Evolutionary conservation across 2,797 vertebrate species (phyloP), one percentile per base, ranked within the genome.

Genomic region (Lepus oiostolus): DNA sequence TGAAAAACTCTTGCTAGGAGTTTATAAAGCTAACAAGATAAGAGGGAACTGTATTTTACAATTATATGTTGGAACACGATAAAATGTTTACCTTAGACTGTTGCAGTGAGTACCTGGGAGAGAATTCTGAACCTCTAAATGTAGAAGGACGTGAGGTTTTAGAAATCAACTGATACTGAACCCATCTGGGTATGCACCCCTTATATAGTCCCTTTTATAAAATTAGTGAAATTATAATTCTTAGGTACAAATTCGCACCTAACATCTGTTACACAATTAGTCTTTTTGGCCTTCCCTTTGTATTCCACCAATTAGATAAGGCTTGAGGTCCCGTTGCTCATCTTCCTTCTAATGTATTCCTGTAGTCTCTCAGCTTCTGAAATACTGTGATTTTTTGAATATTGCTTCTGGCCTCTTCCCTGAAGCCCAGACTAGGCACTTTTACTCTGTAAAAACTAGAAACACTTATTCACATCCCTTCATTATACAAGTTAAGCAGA

Each of bases 261-360:
- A n/a, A 70, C 47, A n/a, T 50, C 47, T 3, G 7, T 72, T 85
- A 12, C n/a, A n/a, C 11, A 70, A n/a, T 75, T 79, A 72, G 17
- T 62, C 71, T 76, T 52, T 19, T 8, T 12, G 2, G 6, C 50
- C 71, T 92, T 76, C 4, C 7, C 14, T 47, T 86, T 62, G 54
- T 58, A 7, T 58, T 79, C 8, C 93, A 21, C 35, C 42, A 50
- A 0, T 79, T 88, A 72, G 30, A 42, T 47, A 7, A 80, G 84
- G 42, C 2, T 79, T 68, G 87, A 67, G 50, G 21, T 54, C 54
- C 22, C 1, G 52, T 80, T 63, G 7, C 72, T 90, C 22, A 22
- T 70, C 17, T 85, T 81, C 63, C 32, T 74, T 88, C 70, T 92
- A 28, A 79, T 90, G 76, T 88, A 77, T 91, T 93, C 54, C 28